A percentile compares a stretch with the other conserved stretches of the same genome.
These are phyloP conservation scores for Vesta saturnalis DNA, from an alignment of 2,888 invertebrate species.

Conservation along the genomic window DNA sequence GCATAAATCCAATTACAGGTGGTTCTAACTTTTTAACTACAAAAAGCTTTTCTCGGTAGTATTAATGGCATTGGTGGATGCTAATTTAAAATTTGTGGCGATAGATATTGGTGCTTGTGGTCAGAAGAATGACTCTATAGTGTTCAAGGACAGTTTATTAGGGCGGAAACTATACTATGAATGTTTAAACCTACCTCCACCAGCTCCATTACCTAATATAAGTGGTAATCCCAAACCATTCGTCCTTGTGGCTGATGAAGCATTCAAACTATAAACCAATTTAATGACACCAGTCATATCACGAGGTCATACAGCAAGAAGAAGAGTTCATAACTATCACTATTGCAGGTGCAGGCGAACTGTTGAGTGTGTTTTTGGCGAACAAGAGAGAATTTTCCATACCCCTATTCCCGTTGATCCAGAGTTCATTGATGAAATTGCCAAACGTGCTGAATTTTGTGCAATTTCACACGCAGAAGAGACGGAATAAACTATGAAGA, in stretches of 20 bases:
- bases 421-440: conserved; percentile 8
- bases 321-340: conserved; percentile 17
- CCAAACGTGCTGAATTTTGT: conserved; percentile 7
- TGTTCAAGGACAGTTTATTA: not conserved
- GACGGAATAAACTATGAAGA: conserved; percentile 8
- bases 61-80: conserved; percentile 10
- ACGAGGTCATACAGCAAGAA: not conserved
- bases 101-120: conserved; percentile 11
- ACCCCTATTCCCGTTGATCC: conserved; percentile 2
- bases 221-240: not conserved
- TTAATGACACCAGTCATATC: conserved; percentile 16
- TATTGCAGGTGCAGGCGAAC: conserved; percentile 3
- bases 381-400: conserved; percentile 14
- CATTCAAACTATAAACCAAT: conserved; percentile 12
- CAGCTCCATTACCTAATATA: not conserved
- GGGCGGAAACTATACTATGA: not conserved
- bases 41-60: conserved; percentile 4
- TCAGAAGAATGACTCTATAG: not conserved
- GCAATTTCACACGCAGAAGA: conserved; percentile 13
- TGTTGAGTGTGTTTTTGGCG: conserved; percentile 11
- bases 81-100: conserved; percentile 6
- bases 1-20: not conserved
- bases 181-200: not conserved
- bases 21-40: not conserved
- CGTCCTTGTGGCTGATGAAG: conserved; percentile 21